Evolutionary conservation across 2,888 invertebrate genomes (phyloP).

Genomic region (Automeris io): DNA sequence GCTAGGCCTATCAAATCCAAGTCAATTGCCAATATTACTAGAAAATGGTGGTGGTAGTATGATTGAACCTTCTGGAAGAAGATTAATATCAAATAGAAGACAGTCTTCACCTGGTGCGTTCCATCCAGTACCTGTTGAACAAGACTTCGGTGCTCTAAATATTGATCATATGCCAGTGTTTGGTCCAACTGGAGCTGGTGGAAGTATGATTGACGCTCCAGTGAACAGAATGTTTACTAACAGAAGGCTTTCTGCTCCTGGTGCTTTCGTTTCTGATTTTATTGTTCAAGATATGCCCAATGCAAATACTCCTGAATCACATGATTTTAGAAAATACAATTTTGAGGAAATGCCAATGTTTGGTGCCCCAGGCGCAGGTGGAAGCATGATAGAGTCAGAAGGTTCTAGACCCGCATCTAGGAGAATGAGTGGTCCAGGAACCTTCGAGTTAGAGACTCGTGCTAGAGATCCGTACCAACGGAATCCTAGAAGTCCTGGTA

Average conservation of each 20-base stretch:
- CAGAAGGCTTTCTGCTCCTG: background rate
- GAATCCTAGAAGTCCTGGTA: background rate
- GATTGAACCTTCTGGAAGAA: constrained; percentile 6
- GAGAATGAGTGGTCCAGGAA: constrained; percentile 4
- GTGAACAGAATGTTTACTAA: background rate
- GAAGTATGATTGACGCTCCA: background rate
- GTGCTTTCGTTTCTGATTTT: background rate
- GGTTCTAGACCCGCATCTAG: background rate
- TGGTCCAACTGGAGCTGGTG: constrained; percentile 4
- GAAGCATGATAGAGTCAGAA: background rate
- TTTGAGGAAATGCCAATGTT: background rate
- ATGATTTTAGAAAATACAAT: background rate
- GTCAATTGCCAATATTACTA: constrained; percentile 1
- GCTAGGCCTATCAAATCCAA: background rate
- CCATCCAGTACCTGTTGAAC: background rate
- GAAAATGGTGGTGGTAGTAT: constrained; percentile 5
- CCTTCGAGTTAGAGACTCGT: background rate
- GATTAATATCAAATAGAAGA: constrained; percentile 6
- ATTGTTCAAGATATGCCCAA: background rate
- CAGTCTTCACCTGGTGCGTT: constrained; percentile 6
- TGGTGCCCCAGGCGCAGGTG: background rate
- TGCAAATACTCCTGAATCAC: background rate
- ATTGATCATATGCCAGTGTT: constrained; percentile 8
- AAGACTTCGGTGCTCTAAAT: background rate
- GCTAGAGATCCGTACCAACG: constrained; percentile 3